Evolutionary conservation across 2,113 vertebrate species (phyloP), one percentile per base, ranked within the genome.

Genomic region (Rhinoptilus africanus): DNA sequence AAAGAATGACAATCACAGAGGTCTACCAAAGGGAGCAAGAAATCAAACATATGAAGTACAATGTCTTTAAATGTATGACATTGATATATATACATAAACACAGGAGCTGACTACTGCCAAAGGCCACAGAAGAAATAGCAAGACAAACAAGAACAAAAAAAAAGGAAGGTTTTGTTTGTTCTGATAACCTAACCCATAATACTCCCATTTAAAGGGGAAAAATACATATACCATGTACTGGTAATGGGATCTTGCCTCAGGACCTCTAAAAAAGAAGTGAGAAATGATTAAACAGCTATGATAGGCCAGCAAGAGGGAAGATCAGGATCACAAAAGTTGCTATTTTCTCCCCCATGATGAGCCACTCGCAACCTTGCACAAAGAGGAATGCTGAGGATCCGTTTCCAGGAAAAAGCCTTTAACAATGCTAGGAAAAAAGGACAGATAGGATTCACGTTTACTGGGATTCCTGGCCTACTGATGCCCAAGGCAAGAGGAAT

Each of bases 131-230:
- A 93, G 35, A 94, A 95, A 93, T 1, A 78, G 64, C 86, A 94
- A 45, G 68, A 73, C 81, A 94, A 94, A 93, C 68, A 89, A 77
- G 63, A 94, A 88, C 19, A 22, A 56, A 90, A 92, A 90, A 92
- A 96, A 82, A 84, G 37, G 53, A 95, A 94, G 30, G 71, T 72
- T 62, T 66, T 89, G 57, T 76, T 95, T 89, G 74, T 69, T 85
- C 92, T 92, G 35, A 91, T 72, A 82, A 89, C 83, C 66, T 69
- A 87, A 79, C 37, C 35, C 77, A 47, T 35, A 89, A 50, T 19
- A 50, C n/a, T 78, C 72, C 62, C 37, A 89, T 50, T 91, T 82
- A 87, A 56, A 73, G 62, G 19, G 35, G 12, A 51, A 75, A 88
- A 89, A 81, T 22, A 60, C 11, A 66, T 9, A 63, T 12, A 51